These are phyloP conservation scores for Microtus richardsoni DNA, from an alignment of 2,113 vertebrate species.

Conservation along the genomic window DNA sequence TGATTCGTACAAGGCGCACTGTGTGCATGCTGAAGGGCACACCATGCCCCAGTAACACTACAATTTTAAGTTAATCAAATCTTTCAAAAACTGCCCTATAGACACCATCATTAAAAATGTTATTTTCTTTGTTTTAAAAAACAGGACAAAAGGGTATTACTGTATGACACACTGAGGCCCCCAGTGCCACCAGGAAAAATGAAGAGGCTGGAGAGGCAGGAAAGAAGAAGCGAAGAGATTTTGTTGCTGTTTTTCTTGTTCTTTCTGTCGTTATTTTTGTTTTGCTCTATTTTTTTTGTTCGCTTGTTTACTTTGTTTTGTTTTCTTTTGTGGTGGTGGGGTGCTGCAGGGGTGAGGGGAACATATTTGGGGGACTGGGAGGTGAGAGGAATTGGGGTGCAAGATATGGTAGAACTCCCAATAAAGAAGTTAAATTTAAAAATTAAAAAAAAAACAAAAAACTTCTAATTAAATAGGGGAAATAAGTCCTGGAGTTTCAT, in stretches of 20 bases:
- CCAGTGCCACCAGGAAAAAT: not conserved
- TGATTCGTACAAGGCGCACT: not conserved
- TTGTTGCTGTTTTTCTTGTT: not conserved
- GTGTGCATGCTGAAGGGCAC: not conserved
- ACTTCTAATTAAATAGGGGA: slow-evolving; percentile 19
- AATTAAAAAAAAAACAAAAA: too few relatives aligned
- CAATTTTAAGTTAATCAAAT: not conserved
- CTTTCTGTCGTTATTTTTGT: not conserved
- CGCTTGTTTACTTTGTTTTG: not conserved
- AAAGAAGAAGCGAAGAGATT: not conserved
- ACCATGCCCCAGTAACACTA: not conserved
- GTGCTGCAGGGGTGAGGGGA: not conserved
- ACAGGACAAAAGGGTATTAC: not conserved
- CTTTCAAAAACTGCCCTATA: not conserved
- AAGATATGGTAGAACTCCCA: not conserved
- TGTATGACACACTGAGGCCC: not conserved
- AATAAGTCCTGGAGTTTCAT: not conserved
- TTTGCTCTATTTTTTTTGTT: not conserved
- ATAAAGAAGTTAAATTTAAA: not conserved
- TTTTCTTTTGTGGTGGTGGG: not conserved
- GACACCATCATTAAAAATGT: not conserved
- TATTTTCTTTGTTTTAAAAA: not conserved
- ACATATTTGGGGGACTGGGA: not conserved
- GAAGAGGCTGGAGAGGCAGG: not conserved
- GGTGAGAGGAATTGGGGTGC: not conserved